These are phyloP conservation scores for Ammodytes marinus DNA, from an alignment of 2,113 vertebrate genomes.

Conservation along the genomic window DNA sequence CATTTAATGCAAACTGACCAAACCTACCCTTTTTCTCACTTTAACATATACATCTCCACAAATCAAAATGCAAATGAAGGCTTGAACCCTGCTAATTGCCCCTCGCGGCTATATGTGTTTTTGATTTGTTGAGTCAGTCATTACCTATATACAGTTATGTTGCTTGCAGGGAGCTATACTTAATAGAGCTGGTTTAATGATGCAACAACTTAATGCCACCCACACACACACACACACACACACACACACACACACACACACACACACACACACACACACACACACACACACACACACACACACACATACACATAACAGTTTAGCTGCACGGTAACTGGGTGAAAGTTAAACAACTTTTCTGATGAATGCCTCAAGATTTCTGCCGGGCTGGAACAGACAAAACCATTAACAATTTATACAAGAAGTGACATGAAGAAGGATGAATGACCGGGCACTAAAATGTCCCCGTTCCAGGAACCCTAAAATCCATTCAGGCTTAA, in stretches of 20 bases:
- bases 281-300: no score
- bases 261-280: no score
- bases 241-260: no score
- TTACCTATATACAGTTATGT: slow-evolving; percentile 10
- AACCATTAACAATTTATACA: slow-evolving; percentile 59
- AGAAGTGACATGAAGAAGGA: slow-evolving; percentile 39
- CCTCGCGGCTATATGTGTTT: neutral
- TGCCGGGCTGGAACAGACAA: slow-evolving; percentile 44
- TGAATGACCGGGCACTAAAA: slow-evolving; percentile 56
- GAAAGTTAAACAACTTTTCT: slow-evolving; percentile 29
- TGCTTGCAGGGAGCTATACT: slow-evolving; percentile 49
- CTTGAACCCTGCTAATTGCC: no score
- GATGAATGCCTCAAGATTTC: slow-evolving; percentile 36
- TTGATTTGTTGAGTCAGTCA: slow-evolving; percentile 5
- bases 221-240: slow-evolving; percentile 8
- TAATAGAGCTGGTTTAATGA: slow-evolving; percentile 55
- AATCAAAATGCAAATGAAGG: no score
- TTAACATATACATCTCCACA: no score
- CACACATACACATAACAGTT: neutral
- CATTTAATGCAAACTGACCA: no score
- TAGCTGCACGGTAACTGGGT: slow-evolving; percentile 17
- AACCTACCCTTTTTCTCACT: no score
- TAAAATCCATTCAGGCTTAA: slow-evolving; percentile 67
- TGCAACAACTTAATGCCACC: slow-evolving; percentile 41
- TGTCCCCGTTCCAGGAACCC: slow-evolving; percentile 36